Evolutionary conservation across 2,888 invertebrate genomes (phyloP).

Genomic region (Napeogenes sylphis): DNA sequence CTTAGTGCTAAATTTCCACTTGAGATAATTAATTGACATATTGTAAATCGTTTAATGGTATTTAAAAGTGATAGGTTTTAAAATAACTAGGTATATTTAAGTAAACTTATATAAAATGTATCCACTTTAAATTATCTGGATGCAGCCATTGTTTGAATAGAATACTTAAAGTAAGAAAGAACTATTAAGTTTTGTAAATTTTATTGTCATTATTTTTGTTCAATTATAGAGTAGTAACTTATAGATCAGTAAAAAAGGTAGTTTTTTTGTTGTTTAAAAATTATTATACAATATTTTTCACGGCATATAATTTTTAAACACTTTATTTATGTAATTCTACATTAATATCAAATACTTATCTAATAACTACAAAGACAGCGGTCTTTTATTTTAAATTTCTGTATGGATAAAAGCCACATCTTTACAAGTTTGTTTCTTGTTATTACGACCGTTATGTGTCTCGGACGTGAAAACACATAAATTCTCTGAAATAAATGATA

Average conservation of each 20-base stretch:
- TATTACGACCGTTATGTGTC: slow-evolving; percentile 11
- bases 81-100: neutral
- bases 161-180: too few species aligned
- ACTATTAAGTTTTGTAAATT: too few species aligned
- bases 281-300: too few species aligned
- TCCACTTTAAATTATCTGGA: neutral
- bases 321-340: too few species aligned
- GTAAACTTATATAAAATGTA: slow-evolving; percentile 1
- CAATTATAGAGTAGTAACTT: too few species aligned
- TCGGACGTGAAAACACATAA: slow-evolving; percentile 11
- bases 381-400: neutral
- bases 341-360: neutral
- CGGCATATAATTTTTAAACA: too few species aligned
- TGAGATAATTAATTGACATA: neutral
- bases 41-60: slow-evolving; percentile 3
- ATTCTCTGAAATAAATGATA: slow-evolving; percentile 6
- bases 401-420: neutral
- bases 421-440: slow-evolving; percentile 6
- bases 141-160: neutral
- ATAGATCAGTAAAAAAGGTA: too few species aligned
- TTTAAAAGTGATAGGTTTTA: slow-evolving; percentile 1
- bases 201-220: too few species aligned
- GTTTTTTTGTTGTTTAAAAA: too few species aligned
- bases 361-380: neutral
- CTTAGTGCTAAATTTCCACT: neutral